phyloP scores from a whole-genome alignment of 2,888 invertebrate genomes.

The Lepidonotus clava region DNA sequence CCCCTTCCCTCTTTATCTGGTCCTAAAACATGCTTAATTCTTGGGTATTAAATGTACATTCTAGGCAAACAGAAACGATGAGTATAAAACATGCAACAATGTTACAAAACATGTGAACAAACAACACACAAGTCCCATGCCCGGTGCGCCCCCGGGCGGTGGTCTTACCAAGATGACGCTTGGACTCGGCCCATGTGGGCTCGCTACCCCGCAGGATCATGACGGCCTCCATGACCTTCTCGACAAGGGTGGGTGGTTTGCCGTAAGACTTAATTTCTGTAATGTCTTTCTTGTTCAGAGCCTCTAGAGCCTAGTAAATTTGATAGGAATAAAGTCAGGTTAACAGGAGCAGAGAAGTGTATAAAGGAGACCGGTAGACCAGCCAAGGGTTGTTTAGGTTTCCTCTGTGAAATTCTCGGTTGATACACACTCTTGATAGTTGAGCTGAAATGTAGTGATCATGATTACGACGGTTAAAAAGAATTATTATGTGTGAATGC shows the following conservation, averaged over 20 bases:
- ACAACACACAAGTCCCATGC: neutral
- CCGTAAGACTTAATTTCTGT: constrained; percentile 94
- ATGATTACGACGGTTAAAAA: too few species aligned
- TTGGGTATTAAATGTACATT: too few species aligned
- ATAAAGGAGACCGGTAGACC: too few species aligned
- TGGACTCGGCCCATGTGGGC: constrained; percentile 93
- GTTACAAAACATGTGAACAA: neutral
- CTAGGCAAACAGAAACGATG: too few species aligned
- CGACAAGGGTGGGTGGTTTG: constrained; percentile 91
- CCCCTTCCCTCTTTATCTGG: too few species aligned
- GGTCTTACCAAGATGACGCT: constrained; percentile 87
- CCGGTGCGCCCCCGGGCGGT: neutral
- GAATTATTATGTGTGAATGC: too few species aligned
- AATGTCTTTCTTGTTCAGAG: constrained; percentile 92
- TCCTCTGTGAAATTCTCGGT: too few species aligned
- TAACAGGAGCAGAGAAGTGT: neutral
- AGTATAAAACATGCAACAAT: neutral
- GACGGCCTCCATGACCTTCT: constrained; percentile 92
- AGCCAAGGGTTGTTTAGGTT: too few species aligned
- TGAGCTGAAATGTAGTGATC: too few species aligned
- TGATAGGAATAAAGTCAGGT: neutral
- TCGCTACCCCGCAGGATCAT: constrained; percentile 89
- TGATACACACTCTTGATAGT: too few species aligned
- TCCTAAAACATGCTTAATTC: too few species aligned
- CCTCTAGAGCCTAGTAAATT: constrained; percentile 84